Conservation (phyloP, 1,140 invertebrate species). For the Octopus sinensis region DNA sequence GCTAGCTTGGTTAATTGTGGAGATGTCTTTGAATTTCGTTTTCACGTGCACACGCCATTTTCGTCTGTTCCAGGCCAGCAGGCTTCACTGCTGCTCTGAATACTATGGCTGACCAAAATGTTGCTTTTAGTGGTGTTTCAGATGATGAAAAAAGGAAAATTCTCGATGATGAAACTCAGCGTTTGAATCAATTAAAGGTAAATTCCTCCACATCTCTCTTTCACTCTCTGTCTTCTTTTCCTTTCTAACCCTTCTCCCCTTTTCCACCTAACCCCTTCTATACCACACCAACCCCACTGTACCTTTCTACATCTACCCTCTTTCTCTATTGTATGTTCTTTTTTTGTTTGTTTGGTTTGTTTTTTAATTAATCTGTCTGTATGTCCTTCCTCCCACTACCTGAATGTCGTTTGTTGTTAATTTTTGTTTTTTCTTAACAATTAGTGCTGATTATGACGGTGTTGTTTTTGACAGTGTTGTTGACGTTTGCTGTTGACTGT, state of each 20-base stretch:
- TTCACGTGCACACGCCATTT: background rate
- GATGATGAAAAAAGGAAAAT: slow-evolving; percentile 77
- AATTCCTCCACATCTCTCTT: slow-evolving; percentile 19
- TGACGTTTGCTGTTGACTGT: too few species aligned
- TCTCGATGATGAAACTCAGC: slow-evolving; percentile 90
- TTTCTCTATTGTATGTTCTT: too few species aligned
- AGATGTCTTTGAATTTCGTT: too few species aligned
- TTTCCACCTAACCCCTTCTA: background rate
- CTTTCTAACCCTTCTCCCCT: background rate
- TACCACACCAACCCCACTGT: background rate
- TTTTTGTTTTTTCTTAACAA: too few species aligned
- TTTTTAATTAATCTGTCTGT: too few species aligned
- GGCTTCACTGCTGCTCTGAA: slow-evolving; percentile 76
- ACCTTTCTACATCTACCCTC: too few species aligned
- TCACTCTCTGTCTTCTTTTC: background rate
- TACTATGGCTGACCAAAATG: slow-evolving; percentile 69
- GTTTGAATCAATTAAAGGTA: slow-evolving; percentile 93
- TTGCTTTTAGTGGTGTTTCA: slow-evolving; percentile 62
- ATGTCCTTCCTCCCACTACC: too few species aligned
- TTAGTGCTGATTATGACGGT: too few species aligned
- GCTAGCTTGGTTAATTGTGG: too few species aligned
- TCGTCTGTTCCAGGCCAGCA: slow-evolving; percentile 38
- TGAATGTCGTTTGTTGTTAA: too few species aligned
- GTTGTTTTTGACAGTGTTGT: too few species aligned
- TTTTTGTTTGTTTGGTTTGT: too few species aligned